These are phyloP conservation scores for Tethya wilhelma DNA, from an alignment of 37 sponge, comb jelly and placozoan species.

Conservation along the genomic window DNA sequence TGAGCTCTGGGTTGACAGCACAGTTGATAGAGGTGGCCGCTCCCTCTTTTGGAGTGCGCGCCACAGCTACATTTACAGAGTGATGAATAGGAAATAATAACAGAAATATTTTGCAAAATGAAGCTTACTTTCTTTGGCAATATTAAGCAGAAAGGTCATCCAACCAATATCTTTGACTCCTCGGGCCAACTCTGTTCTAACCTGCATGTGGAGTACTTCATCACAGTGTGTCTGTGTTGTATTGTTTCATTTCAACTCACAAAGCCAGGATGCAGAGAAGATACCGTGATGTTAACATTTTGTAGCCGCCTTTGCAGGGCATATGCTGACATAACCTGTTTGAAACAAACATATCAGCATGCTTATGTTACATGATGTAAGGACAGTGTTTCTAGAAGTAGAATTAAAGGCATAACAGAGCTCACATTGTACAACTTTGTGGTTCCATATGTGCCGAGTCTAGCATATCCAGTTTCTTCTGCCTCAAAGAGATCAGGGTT, in stretches of 20 bases:
- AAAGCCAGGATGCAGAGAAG: conserved; percentile 71
- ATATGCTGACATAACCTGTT: conserved; percentile 57
- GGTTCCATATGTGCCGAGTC: no score
- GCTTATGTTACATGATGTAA: no score
- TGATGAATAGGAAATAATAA: no score
- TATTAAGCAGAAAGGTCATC: no score
- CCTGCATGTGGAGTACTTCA: no score
- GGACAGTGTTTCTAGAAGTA: no score
- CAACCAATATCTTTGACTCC: not conserved
- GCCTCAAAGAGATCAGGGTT: no score
- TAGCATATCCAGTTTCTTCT: no score
- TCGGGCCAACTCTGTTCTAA: no score
- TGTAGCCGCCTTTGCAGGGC: conserved; percentile 69
- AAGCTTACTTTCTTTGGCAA: no score
- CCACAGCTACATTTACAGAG: conserved; percentile 1
- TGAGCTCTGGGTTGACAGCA: conserved; percentile 76
- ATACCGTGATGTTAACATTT: conserved; percentile 59
- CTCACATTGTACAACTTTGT: conserved; percentile 20
- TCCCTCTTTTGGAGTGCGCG: conserved; percentile 45
- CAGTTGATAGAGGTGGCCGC: conserved; percentile 76
- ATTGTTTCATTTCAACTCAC: no score
- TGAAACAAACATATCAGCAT: not conserved
- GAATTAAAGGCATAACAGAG: conserved; percentile 32
- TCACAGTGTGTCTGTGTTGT: no score
- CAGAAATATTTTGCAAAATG: not conserved